phyloP scores from a whole-genome alignment of 2,113 vertebrate genomes.

The Puffinus mauretanicus region DNA sequence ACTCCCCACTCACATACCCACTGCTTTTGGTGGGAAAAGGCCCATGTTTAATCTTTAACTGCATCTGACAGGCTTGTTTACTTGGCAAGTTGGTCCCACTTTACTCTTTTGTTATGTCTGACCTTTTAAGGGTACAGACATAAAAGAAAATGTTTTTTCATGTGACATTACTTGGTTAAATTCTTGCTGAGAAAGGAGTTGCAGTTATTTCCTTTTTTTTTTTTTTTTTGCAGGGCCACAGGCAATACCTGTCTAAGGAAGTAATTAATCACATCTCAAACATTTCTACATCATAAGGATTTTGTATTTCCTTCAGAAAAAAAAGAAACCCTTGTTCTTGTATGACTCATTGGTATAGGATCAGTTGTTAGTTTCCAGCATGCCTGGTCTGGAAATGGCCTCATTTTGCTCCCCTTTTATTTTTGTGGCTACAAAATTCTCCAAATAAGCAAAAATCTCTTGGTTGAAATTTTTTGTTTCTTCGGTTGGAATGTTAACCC shows the following conservation, averaged over 20 bases:
- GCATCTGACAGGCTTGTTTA: neutral
- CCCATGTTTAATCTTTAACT: neutral
- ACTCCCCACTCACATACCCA: neutral
- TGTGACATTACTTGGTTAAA: neutral
- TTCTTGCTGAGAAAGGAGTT: neutral
- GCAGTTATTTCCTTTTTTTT: neutral
- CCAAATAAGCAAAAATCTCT: neutral
- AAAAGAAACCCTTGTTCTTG: neutral
- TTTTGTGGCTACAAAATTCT: neutral
- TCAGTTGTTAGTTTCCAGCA: neutral
- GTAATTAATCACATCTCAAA: slow-evolving; percentile 37
- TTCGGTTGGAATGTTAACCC: neutral
- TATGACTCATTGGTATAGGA: neutral
- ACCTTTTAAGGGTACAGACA: neutral
- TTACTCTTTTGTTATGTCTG: neutral
- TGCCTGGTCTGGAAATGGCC: neutral
- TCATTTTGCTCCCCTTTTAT: neutral
- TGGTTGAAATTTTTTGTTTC: neutral
- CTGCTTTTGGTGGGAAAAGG: neutral
- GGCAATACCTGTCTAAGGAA: slow-evolving; percentile 32
- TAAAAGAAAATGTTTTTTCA: neutral
- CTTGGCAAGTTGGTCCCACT: neutral
- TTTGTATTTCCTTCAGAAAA: neutral
- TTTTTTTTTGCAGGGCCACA: neutral
- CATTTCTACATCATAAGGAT: neutral